phyloP scores from a whole-genome alignment of 2,113 vertebrate genomes.

The Ibidorhyncha struthersii region DNA sequence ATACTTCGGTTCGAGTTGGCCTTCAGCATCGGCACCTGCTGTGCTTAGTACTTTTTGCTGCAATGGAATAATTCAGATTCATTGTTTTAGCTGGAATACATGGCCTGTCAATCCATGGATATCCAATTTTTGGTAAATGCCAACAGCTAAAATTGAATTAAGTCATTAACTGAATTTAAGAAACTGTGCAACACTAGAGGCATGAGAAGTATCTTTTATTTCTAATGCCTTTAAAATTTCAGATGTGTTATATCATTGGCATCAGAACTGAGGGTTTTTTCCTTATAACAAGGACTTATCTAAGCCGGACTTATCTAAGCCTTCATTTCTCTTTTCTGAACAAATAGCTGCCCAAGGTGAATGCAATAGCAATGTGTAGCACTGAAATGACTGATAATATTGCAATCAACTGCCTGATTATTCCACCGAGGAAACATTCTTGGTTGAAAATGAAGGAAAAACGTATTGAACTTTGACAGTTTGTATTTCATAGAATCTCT shows the following conservation, averaged over 20 bases:
- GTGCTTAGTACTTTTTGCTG: neutral
- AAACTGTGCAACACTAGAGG: neutral
- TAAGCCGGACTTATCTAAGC: neutral
- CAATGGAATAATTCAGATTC: neutral
- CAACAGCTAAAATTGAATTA: neutral
- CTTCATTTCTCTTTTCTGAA: neutral
- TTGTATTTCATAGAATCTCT: neutral
- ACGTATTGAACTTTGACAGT: neutral
- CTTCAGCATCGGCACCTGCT: neutral
- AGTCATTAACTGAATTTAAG: neutral
- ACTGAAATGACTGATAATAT: neutral
- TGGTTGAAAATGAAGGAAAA: neutral
- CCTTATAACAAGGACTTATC: neutral
- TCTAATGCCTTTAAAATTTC: neutral
- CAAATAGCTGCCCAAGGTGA: neutral
- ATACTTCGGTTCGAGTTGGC: fast-evolving
- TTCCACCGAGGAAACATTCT: neutral
- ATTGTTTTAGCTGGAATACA: neutral
- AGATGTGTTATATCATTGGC: neutral
- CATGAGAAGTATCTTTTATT: neutral
- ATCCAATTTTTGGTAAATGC: neutral
- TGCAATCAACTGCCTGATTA: neutral
- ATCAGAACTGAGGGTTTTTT: neutral
- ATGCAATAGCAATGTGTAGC: neutral
- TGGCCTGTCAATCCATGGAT: neutral